Base-by-base conservation (phyloP, 2,797 vertebrate genomes). In the Thaleichthys pacificus region DNA sequence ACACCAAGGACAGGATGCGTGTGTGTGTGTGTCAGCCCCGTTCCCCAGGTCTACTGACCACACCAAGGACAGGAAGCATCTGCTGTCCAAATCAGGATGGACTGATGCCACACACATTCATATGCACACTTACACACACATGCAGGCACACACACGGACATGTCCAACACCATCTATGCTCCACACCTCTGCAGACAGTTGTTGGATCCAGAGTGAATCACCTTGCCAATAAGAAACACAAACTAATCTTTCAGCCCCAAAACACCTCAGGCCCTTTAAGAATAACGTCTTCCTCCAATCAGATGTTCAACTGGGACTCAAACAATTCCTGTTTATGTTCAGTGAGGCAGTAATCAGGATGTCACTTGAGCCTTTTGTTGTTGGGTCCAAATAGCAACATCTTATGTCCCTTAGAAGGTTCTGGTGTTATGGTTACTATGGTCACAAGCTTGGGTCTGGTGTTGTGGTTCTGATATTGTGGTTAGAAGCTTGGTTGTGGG, bases 251-350 rank as follows among this genome's bases (percentile, higher is more conserved):
- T 47, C 42, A 47, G 42, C 2, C 57, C 57, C 57, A 60, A 21
- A 21, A 60, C 5, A 21, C 32, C 14, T 35, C 32, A 35, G 32
- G 32, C 32, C 32, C 8, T 35, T 35, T 35, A 8, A 35, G 0
- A 35, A 35, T 35, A 35, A 35, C 7, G 5, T 35, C 32, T 8
- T 35, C 8, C 32, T 8, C 32, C 32, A 35, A 8, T 42, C 56
- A 3, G 21, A 47, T 14, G 24, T 57, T 60, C 69, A 5, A 78
- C 35, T 69, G 54, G 30, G 76, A 82, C 85, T 83, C 80, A 81
- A 47, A 28, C 0, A 17, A 64, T 87, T 91, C 88, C 90, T 92
- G 87, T 91, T 92, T 91, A 79, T 82, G 72, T 24, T 51, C 21
- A 3, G 32, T 32, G 26, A 78, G 3, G 17, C 58, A 78, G 86